A percentile compares a stretch with the other conserved stretches of the same genome.
phyloP scores from a whole-genome alignment of 2,888 invertebrate species.

The Drosophila histrio region DNA sequence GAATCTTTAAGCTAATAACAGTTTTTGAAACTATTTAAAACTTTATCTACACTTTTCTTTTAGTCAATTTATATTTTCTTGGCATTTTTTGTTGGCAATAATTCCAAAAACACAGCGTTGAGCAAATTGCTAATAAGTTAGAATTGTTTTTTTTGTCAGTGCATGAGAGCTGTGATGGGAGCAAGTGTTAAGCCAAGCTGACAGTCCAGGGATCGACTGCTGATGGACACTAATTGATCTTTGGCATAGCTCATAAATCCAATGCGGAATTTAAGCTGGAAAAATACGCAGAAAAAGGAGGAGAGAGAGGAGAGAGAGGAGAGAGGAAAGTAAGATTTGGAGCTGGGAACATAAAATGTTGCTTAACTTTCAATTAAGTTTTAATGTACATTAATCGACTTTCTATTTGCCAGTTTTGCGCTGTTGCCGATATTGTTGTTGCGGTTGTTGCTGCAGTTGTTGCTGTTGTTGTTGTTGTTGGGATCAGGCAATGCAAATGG shows the following conservation, averaged over 20 bases:
- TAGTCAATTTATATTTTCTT: no score
- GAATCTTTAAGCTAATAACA: no score
- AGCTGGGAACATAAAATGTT: constrained; percentile 17
- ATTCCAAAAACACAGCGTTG: no score
- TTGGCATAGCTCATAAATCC: constrained; percentile 26
- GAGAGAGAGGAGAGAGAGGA: neutral
- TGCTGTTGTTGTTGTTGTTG: constrained; percentile 32
- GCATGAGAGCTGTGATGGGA: neutral
- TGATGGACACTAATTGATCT: constrained; percentile 57
- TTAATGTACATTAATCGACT: constrained; percentile 51
- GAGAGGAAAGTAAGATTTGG: neutral
- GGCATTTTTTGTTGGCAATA: no score
- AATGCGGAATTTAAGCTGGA: neutral
- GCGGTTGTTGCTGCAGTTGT: constrained; percentile 4
- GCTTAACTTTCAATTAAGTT: constrained; percentile 59
- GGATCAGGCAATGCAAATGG: constrained; percentile 65
- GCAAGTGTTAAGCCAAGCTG: constrained; percentile 18
- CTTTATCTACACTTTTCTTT: no score
- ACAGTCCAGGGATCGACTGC: constrained; percentile 15
- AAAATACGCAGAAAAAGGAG: neutral
- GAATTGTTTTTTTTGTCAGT: no score
- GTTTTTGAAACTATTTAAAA: no score
- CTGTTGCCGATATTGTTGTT: constrained; percentile 14
- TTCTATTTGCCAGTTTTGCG: constrained; percentile 45
- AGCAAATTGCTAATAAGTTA: no score